Percentiles rank a stretch among this genome's conserved stretches.
phyloP scores from a whole-genome alignment of 1,140 invertebrate species.

The Drosophila burlai region DNA sequence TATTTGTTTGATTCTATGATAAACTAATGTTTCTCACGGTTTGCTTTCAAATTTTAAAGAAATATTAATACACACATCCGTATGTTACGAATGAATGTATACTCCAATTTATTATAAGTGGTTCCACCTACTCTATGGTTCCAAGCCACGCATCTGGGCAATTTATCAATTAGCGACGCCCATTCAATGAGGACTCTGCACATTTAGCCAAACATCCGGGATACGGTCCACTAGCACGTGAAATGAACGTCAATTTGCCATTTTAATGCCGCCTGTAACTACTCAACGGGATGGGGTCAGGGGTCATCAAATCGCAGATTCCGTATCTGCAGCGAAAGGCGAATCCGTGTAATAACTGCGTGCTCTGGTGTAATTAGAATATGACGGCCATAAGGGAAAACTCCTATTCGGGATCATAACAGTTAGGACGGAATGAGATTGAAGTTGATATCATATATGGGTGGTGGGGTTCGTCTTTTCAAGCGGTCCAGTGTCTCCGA shows the following conservation, averaged over 20 bases:
- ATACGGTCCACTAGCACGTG: conserved; percentile 66
- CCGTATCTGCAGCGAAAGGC: conserved; percentile 32
- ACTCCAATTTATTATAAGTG: conserved; percentile 28
- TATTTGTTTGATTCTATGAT: too few species aligned
- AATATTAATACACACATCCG: background rate
- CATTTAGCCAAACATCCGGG: conserved; percentile 39
- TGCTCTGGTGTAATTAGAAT: conserved; percentile 80
- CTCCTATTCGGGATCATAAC: conserved; percentile 64
- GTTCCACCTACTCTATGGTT: conserved; percentile 16
- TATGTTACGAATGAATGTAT: background rate
- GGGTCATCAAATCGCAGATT: conserved; percentile 62
- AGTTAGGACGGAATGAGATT: conserved; percentile 69
- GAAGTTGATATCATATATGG: conserved; percentile 45
- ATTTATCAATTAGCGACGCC: conserved; percentile 82
- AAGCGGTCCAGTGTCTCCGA: conserved; percentile 28
- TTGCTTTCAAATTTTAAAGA: background rate
- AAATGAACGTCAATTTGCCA: conserved; percentile 74
- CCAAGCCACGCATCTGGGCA: conserved; percentile 63
- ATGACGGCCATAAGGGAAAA: conserved; percentile 55
- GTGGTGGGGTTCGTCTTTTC: background rate
- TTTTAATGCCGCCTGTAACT: conserved; percentile 65
- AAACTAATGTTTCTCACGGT: background rate
- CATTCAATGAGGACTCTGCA: conserved; percentile 63
- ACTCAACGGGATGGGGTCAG: conserved; percentile 40
- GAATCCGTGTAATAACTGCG: conserved; percentile 73